phyloP scores from a whole-genome alignment of 2,888 invertebrate species.

The Ptychoptera albimana region DNA sequence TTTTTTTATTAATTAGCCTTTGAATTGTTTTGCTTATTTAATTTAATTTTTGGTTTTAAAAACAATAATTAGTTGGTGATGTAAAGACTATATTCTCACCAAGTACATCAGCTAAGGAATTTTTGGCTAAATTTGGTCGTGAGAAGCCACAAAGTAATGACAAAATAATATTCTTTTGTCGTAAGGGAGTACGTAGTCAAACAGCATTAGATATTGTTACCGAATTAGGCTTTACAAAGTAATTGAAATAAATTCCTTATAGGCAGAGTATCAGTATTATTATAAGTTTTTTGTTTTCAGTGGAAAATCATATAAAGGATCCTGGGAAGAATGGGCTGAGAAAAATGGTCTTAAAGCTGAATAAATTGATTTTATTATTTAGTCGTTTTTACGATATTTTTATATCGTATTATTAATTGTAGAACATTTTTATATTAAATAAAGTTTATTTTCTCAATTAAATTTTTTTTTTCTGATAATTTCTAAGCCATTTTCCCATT shows the following conservation, averaged over 20 bases:
- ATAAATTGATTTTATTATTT: neutral
- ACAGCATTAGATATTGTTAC: conserved; percentile 39
- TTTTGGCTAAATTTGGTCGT: conserved; percentile 34
- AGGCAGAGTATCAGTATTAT: too few species aligned
- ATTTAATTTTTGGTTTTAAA: too few species aligned
- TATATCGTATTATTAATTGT: conserved; percentile 11
- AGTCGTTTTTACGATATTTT: too few species aligned
- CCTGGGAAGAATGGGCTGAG: conserved; percentile 29
- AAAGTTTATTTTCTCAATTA: neutral
- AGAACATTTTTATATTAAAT: neutral
- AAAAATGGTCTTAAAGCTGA: conserved; percentile 15
- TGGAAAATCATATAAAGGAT: conserved; percentile 25
- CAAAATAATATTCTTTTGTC: conserved; percentile 46
- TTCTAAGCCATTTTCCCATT: too few species aligned
- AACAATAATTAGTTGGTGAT: neutral
- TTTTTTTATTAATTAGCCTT: neutral
- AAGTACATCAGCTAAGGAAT: conserved; percentile 24
- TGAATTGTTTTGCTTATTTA: conserved; percentile 4
- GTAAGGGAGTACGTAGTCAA: conserved; percentile 42
- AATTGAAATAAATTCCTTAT: conserved; percentile 11
- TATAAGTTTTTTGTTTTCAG: conserved; percentile 13
- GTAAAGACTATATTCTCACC: conserved; percentile 14
- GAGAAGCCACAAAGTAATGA: conserved; percentile 37
- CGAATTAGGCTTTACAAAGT: conserved; percentile 44
- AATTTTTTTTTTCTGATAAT: too few species aligned